These are phyloP conservation scores for Trichechus manatus DNA, from an alignment of 2,113 vertebrate genomes.

Conservation along the genomic window DNA sequence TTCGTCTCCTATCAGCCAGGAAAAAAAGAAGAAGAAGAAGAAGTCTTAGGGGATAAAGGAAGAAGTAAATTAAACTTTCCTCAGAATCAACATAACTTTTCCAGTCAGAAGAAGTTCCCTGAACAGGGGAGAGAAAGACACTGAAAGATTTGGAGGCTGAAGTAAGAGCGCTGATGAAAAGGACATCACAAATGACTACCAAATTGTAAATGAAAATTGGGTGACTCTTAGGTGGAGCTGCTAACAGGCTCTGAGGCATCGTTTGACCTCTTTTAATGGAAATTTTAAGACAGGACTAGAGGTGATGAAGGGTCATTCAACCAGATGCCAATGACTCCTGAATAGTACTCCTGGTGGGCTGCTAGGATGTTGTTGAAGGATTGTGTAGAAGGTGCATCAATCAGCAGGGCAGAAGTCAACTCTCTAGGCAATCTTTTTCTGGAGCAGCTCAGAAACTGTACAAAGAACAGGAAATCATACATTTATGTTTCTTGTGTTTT, in stretches of 20 bases:
- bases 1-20: background rate
- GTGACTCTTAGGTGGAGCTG: conserved; percentile 53
- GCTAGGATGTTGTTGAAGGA: background rate
- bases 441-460: conserved; percentile 10
- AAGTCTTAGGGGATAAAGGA: conserved; percentile 13
- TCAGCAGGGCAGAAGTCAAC: background rate
- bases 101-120: conserved; percentile 39
- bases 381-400: background rate
- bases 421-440: background rate
- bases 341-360: conserved; percentile 7
- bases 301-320: conserved; percentile 66
- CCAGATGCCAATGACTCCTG: conserved; percentile 14
- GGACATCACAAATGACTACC: conserved; percentile 50
- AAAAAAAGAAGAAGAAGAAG: conserved; percentile 38
- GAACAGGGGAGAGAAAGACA: conserved; percentile 26
- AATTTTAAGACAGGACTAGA: conserved; percentile 56
- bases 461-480: background rate
- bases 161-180: conserved; percentile 27
- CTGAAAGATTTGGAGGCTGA: background rate
- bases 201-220: conserved; percentile 70
- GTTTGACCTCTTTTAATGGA: conserved; percentile 74
- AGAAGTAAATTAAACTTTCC: conserved; percentile 51
- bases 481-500: conserved; percentile 35
- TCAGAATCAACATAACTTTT: conserved; percentile 58
- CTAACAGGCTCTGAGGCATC: conserved; percentile 39